Evolutionary conservation across 2,797 vertebrate genomes (phyloP).

Genomic region (Ficedula albicollis): DNA sequence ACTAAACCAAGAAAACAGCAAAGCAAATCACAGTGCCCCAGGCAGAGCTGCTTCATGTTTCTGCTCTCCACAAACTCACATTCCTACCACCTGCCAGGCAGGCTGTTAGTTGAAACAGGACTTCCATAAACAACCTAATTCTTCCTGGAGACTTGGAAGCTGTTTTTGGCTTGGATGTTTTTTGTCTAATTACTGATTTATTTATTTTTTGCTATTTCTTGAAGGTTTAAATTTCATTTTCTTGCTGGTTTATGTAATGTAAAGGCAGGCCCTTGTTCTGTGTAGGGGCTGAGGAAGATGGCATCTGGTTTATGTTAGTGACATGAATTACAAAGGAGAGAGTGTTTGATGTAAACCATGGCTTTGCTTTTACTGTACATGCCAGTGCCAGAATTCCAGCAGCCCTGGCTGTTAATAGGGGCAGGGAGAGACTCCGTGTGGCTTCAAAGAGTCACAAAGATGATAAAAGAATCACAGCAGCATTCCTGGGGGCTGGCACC

Average conservation of each 20-base stretch:
- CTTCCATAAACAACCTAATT: constrained; percentile 70
- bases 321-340: constrained; percentile 49
- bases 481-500: background rate
- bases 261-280: constrained; percentile 4
- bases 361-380: constrained; percentile 39
- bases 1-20: constrained; percentile 22
- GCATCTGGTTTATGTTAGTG: constrained; percentile 70
- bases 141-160: constrained; percentile 69
- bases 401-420: background rate
- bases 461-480: background rate
- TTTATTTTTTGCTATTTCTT: constrained; percentile 54
- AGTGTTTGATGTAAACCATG: constrained; percentile 61
- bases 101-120: constrained; percentile 60
- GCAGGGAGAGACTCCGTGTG: background rate
- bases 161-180: constrained; percentile 53
- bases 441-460: background rate
- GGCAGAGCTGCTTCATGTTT: constrained; percentile 42
- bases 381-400: constrained; percentile 59
- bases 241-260: constrained; percentile 24
- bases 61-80: constrained; percentile 53
- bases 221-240: constrained; percentile 46
- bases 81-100: constrained; percentile 70
- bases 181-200: constrained; percentile 57
- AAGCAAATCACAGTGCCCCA: constrained; percentile 47
- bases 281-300: constrained; percentile 33